These are phyloP conservation scores for Schizothorax lantsangensis DNA, from an alignment of 2,797 vertebrate genomes.

Conservation along the genomic window DNA sequence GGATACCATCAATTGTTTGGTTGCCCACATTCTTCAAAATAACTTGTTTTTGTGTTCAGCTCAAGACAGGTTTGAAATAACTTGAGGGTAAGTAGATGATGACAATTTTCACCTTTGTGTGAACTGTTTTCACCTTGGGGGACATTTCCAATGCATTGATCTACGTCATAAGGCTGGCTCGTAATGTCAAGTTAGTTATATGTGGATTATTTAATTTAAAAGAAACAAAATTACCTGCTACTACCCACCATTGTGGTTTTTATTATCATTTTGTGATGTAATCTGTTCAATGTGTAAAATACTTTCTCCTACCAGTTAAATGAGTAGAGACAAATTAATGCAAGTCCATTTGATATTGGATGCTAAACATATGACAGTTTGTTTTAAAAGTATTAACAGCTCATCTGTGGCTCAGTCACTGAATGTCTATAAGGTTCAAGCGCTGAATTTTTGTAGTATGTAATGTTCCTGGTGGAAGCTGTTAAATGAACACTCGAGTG, in stretches of 20 bases:
- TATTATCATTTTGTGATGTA: not conserved
- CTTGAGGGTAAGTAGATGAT: not conserved
- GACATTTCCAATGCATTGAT: not conserved
- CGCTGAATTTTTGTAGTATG: not conserved
- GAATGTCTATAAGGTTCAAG: not conserved
- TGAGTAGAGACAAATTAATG: not conserved
- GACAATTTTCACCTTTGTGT: no score
- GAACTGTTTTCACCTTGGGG: not conserved
- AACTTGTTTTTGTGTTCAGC: not conserved
- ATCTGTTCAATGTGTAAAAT: not conserved
- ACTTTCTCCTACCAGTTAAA: not conserved
- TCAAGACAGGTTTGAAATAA: not conserved
- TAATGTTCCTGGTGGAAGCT: not conserved
- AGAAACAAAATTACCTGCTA: not conserved
- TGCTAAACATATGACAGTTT: not conserved
- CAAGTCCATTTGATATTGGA: not conserved
- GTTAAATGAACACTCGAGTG: no score
- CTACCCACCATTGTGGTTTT: not conserved
- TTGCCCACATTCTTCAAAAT: not conserved
- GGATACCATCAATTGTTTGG: not conserved
- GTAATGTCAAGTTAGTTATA: not conserved
- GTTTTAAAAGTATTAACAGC: not conserved
- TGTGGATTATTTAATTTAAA: not conserved
- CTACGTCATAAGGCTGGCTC: not conserved
- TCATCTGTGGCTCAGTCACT: not conserved